Base-by-base conservation (phyloP, 2,113 vertebrate species). In the Guaruba guarouba region DNA sequence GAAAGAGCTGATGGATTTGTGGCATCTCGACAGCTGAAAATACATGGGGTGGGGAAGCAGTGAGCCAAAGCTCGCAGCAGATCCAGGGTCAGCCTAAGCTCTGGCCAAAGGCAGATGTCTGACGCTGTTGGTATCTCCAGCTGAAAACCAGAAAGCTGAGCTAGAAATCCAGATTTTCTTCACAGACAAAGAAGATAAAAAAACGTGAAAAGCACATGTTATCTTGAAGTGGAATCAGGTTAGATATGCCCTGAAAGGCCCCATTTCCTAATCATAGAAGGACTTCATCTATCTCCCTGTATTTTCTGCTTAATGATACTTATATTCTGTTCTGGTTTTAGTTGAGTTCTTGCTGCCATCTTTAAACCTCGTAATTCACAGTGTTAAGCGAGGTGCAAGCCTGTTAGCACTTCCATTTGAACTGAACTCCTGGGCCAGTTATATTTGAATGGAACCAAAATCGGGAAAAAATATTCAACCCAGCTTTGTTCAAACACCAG, bases 1-100 rank as follows among this genome's bases (percentile, higher is more conserved):
- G 83, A 88, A 90, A 55, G 52, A 78, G 73, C 76, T 93, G 80
- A 90, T 92, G 86, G 83, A 92, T 86, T 70, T 86, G 48, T 76
- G 88, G 16, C 84, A 93, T 88, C 88, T 83, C 73, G 63, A 79
- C 71, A 84, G 86, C 86, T 94, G 92, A 91, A 95, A 94, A 86
- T 88, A 91, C 61, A 39, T 8, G 4, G 66, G 59, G 25, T 91
- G 77, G 76, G 44, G 80, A 46, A 94, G 41, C 79, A 94, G 90
- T 66, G 85, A 93, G 67, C 79, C 91, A 95, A 9, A 4, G 4
- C 37, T 88, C 2, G 1, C 54, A 81, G 83, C 11, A 15, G 22
- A 92, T 76, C 44, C 18, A 2, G 74, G 41, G 71, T 88, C 82
- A 93, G 54, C 61, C 49, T 59, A 82, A 33, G 44, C 76, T 77